Percentiles rank a stretch among this genome's conserved stretches.
These are phyloP conservation scores for Eidolon helvum DNA, from an alignment of 2,113 vertebrate genomes.

Conservation along the genomic window DNA sequence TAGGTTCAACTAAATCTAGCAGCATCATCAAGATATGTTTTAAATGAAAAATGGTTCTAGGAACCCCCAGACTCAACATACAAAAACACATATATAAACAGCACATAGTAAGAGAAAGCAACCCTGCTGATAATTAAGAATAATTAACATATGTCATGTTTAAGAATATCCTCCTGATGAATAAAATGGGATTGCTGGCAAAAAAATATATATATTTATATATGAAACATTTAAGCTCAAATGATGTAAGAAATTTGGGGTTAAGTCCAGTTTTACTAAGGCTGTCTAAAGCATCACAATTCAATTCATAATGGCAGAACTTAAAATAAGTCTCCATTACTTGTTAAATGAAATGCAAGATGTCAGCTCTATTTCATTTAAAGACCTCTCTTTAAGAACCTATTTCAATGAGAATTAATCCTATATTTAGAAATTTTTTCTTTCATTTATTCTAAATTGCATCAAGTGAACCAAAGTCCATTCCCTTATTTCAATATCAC, in stretches of 20 bases:
- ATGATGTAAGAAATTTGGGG: background rate
- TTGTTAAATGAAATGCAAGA: background rate
- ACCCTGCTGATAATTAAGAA: background rate
- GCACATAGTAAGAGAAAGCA: background rate
- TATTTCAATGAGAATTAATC: background rate
- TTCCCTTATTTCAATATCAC: background rate
- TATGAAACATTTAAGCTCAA: background rate
- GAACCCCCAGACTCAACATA: background rate
- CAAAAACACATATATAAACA: background rate
- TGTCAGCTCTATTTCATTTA: background rate
- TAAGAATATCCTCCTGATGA: background rate
- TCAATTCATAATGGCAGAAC: background rate
- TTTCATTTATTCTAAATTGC: background rate
- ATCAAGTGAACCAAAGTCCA: background rate
- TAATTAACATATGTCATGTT: background rate
- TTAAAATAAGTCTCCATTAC: background rate
- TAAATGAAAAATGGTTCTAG: background rate
- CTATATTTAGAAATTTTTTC: background rate
- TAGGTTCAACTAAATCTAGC: background rate
- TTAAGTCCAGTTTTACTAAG: background rate
- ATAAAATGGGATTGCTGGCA: background rate
- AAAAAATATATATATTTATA: constrained; percentile 17
- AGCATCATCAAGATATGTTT: background rate
- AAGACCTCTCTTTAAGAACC: background rate
- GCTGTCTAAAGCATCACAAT: background rate